Percentiles rank a stretch among this genome's conserved stretches.
phyloP scores from a whole-genome alignment of 1,140 invertebrate species.

The Wasmannia auropunctata region DNA sequence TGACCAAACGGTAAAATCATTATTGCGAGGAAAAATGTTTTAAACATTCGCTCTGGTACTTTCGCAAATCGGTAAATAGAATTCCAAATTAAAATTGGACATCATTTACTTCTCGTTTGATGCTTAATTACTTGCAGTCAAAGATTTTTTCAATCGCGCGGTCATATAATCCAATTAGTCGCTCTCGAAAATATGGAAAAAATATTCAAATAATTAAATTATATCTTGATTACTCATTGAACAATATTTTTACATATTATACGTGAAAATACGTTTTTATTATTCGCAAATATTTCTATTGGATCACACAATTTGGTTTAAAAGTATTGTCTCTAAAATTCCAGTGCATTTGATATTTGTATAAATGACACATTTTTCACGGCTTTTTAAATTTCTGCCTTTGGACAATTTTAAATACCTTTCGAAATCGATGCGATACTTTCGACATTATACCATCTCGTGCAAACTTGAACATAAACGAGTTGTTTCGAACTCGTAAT shows the following conservation, averaged over 20 bases:
- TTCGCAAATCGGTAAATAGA: neutral
- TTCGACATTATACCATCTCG: neutral
- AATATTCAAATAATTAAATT: neutral
- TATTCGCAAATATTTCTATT: neutral
- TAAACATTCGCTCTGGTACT: neutral
- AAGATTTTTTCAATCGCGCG: neutral
- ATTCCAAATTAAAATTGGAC: neutral
- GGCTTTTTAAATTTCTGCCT: neutral
- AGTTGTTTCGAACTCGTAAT: slow-evolving; percentile 17
- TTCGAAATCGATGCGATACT: neutral
- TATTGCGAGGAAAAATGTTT: neutral
- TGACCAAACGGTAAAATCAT: neutral
- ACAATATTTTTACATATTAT: neutral
- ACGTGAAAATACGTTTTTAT: neutral
- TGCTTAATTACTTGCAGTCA: neutral
- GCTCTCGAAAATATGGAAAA: neutral
- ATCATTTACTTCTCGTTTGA: neutral
- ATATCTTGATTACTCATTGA: neutral
- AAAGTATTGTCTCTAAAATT: neutral
- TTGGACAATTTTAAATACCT: neutral
- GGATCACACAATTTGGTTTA: neutral
- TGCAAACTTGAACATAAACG: slow-evolving; percentile 11
- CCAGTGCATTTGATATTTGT: neutral
- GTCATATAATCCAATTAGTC: neutral
- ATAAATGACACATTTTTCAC: neutral